Base-by-base conservation (phyloP, 2,888 invertebrate genomes). In the Dicranocentrus wangi region DNA sequence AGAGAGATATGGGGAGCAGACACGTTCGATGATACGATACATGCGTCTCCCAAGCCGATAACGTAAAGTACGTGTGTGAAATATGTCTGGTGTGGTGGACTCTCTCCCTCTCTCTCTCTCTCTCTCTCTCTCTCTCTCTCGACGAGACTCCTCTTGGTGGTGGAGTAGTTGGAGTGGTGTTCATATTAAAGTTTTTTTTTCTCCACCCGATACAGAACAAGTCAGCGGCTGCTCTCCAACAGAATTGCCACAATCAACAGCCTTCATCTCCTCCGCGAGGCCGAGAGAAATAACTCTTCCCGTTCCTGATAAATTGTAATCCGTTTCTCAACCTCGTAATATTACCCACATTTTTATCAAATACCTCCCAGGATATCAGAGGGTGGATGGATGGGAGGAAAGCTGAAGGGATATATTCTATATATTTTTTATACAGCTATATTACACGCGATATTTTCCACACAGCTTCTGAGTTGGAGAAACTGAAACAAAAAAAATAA, bases 231-330 rank as follows among this genome's bases (percentile, higher is more conserved):
- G 61, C 61, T 61, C 61, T 15, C 61, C 21, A 13, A 47, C 17
- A 39, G 39, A 13, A n/a, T 43, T 28, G 15, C 42, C 19, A 63
- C 70, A 70, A 78, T 78, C 78, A 78, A 78, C 78, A 78, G 70
- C 78, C 78, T 78, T 78, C 70, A 78, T 78, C 78, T 78, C 23
- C 43, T 42, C 27, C n/a, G n/a, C n/a, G n/a, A n/a, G n/a, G n/a
- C n/a, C 55, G 10, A 42, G 32, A 58, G 71, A 60, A 71, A 71
- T 71, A 79, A 66, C 79, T 80, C 80, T 80, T 68, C 66, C 47
- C 51, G n/a, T 17, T 43, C 21, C 42, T 80, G 80, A 80, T 80
- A 71, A 80, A 80, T 80, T 68, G 72, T 72, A 72, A 80, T 80
- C 72, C 80, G 68, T 58, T 72, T 60, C 63, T 71, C 72, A 61